Conservation (phyloP, 1,140 invertebrate genomes). For the Sycobia sp. region DNA sequence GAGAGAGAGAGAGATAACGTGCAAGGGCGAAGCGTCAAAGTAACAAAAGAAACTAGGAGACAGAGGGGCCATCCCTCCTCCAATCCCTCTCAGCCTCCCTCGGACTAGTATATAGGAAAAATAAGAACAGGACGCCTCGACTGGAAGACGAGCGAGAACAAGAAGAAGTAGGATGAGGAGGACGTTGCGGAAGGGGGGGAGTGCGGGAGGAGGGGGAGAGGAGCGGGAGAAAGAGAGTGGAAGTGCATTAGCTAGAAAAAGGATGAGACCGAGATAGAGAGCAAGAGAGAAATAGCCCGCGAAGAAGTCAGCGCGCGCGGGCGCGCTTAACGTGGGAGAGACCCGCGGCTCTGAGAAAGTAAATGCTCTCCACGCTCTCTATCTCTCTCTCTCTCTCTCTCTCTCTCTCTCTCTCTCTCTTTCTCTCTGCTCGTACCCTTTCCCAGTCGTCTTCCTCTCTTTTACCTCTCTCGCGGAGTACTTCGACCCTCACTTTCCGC, state of each 20-base stretch:
- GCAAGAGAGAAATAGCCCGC: background rate
- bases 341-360: conserved; percentile 45
- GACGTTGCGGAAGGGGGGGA: background rate
- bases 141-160: too few species aligned
- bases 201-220: background rate
- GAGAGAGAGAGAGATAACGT: too few species aligned
- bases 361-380: too few species aligned
- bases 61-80: too few species aligned
- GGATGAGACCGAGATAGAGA: too few species aligned
- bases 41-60: background rate
- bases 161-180: conserved; percentile 6
- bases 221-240: background rate
- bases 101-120: too few species aligned
- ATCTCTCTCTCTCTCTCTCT: background rate
- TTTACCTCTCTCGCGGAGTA: too few species aligned
- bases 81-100: too few species aligned
- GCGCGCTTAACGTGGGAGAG: conserved; percentile 46
- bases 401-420: conserved; percentile 2
- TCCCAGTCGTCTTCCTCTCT: too few species aligned
- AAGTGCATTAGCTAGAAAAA: conserved; percentile 15
- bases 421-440: background rate
- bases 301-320: background rate
- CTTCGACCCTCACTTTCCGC: conserved; percentile 42
- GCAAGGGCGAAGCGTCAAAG: background rate
- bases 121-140: too few species aligned